phyloP scores from a whole-genome alignment of 1,140 invertebrate genomes.

The Aphelenchoides avenae region DNA sequence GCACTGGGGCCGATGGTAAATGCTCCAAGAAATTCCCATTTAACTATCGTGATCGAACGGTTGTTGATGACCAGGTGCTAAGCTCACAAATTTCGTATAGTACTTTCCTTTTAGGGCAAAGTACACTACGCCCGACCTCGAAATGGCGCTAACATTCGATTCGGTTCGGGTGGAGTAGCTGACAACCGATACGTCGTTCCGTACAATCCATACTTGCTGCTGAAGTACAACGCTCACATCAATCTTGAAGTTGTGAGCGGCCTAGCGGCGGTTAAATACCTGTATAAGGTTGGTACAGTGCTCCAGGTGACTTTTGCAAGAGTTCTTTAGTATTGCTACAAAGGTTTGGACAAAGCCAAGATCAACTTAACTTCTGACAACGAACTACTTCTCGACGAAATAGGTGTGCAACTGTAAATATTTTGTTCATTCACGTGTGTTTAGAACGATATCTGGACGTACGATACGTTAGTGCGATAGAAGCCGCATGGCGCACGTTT shows the following conservation, averaged over 20 bases:
- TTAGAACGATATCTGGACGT: constrained; percentile 55
- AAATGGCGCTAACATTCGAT: no score
- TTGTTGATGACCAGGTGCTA: background rate
- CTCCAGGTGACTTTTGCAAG: no score
- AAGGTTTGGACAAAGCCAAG: constrained; percentile 59
- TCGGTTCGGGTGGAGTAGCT: constrained; percentile 35
- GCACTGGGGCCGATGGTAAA: no score
- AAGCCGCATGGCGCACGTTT: constrained; percentile 61
- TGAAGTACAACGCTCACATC: constrained; percentile 63
- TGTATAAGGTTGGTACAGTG: no score
- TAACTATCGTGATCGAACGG: constrained; percentile 13
- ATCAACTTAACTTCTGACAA: constrained; percentile 6
- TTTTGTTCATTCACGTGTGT: no score
- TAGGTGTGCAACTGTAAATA: no score
- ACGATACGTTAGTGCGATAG: constrained; percentile 60
- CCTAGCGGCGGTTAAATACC: constrained; percentile 64
- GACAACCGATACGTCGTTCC: constrained; percentile 64
- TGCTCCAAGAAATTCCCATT: constrained; percentile 40
- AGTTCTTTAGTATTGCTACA: constrained; percentile 59
- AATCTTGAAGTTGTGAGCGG: constrained; percentile 64
- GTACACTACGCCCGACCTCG: constrained; percentile 26
- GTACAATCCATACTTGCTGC: constrained; percentile 63
- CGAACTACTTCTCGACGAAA: constrained; percentile 55
- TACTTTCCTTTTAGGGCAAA: constrained; percentile 19
- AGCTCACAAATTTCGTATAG: no score